These are phyloP conservation scores for Hiodon tergisus DNA, from an alignment of 2,113 vertebrate species.

Conservation along the genomic window DNA sequence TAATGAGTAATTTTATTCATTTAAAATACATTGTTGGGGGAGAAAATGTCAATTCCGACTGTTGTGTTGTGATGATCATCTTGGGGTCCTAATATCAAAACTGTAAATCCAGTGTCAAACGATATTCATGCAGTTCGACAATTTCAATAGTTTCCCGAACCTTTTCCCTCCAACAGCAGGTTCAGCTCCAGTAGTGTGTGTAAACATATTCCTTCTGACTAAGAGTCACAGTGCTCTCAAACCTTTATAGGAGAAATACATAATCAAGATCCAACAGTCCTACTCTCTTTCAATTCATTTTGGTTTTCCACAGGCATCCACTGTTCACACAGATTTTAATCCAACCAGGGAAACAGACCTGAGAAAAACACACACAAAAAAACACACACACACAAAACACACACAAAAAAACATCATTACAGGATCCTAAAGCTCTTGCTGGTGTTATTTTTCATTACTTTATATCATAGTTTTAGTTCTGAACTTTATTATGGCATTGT, in stretches of 20 bases:
- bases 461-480: no score
- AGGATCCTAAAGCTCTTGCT: no score
- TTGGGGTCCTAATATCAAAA: neutral
- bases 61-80: neutral
- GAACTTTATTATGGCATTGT: no score
- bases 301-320: neutral
- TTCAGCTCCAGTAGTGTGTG: neutral
- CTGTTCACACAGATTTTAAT: neutral
- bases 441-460: no score
- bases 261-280: neutral
- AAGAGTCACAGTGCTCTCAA: neutral
- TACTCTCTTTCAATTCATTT: neutral
- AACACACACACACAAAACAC: neutral
- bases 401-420: neutral
- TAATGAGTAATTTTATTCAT: no score
- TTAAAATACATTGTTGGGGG: no score
- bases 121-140: no score
- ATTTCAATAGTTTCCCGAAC: no score
- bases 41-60: no score
- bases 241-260: neutral
- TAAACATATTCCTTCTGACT: neutral
- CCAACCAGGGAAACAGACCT: neutral
- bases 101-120: no score
- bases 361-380: neutral
- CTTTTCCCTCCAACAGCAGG: neutral